phyloP scores from a whole-genome alignment of 2,888 invertebrate genomes.

The Hanleya hanleyi region DNA sequence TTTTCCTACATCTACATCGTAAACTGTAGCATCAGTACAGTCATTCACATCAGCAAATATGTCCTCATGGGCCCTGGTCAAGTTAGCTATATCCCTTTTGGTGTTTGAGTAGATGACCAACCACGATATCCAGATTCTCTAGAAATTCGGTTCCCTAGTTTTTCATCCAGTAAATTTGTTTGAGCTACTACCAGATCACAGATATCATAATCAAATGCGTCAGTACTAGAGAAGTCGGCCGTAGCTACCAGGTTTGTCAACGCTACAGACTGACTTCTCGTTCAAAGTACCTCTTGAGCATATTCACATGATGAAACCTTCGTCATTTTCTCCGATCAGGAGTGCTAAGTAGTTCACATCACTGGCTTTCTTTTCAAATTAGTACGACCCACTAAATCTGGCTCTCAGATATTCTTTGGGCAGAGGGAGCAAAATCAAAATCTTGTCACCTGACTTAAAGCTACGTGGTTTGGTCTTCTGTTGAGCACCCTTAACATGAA shows the following conservation, averaged over 20 bases:
- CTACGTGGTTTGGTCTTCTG: neutral
- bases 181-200: no score
- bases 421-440: conserved; percentile 24
- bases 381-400: conserved; percentile 17
- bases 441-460: conserved; percentile 39
- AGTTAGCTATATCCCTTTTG: neutral
- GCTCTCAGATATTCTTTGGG: conserved; percentile 6
- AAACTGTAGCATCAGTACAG: neutral
- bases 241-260: neutral
- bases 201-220: no score
- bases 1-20: neutral
- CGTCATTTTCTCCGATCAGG: conserved; percentile 28
- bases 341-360: conserved; percentile 25
- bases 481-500: neutral
- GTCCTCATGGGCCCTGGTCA: neutral
- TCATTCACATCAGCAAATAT: neutral
- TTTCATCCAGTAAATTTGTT: no score
- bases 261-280: conserved; percentile 9
- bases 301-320: conserved; percentile 36
- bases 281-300: conserved; percentile 31
- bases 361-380: neutral
- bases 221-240: neutral
- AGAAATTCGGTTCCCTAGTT: no score
- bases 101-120: neutral
- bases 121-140: neutral